These are phyloP conservation scores for Marmota flaviventris DNA, from an alignment of 2,113 vertebrate genomes.

Conservation along the genomic window DNA sequence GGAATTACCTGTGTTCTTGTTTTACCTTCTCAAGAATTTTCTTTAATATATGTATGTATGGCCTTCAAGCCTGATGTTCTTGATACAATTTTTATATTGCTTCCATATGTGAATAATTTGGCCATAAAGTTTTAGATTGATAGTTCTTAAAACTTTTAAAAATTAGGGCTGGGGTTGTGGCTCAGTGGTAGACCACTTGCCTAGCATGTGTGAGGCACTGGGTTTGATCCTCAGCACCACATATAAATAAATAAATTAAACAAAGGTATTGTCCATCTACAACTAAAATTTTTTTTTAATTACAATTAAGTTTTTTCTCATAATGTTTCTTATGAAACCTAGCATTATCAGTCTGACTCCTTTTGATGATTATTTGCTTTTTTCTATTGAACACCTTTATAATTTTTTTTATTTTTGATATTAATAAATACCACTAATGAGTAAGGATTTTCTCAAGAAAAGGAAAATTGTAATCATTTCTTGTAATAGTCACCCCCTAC, in stretches of 20 bases:
- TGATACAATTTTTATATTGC: slow-evolving; percentile 5
- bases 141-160: background rate
- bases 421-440: background rate
- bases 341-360: background rate
- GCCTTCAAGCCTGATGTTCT: background rate
- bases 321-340: slow-evolving; percentile 7
- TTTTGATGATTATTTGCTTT: slow-evolving; percentile 28
- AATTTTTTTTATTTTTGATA: slow-evolving; percentile 39
- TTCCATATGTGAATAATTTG: slow-evolving; percentile 27
- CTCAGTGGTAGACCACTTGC: no score
- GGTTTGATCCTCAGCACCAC: no score
- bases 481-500: background rate
- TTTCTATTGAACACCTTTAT: background rate
- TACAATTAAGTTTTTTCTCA: background rate
- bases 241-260: no score
- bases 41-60: slow-evolving; percentile 34
- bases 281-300: background rate
- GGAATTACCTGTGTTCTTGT: background rate
- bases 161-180: background rate
- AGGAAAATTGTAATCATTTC: background rate
- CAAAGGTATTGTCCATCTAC: no score
- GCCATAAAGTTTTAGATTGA: background rate
- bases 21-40: background rate
- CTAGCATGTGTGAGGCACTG: no score
- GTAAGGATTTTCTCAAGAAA: slow-evolving; percentile 39